These are phyloP conservation scores for Myotis brandtii DNA, from an alignment of 2,113 vertebrate species.

Conservation along the genomic window DNA sequence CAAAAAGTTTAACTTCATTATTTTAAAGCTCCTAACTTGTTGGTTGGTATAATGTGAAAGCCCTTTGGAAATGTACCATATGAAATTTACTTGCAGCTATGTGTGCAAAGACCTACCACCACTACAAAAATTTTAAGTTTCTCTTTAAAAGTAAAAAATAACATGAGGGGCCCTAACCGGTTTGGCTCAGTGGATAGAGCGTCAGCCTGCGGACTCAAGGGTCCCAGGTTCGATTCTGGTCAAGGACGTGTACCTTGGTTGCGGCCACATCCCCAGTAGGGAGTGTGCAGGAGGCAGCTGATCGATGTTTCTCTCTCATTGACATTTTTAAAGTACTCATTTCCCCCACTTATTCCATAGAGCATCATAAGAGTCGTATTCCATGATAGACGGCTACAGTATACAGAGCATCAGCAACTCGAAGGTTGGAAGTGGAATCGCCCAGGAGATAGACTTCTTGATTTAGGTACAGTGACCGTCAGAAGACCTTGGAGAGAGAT, in stretches of 20 bases:
- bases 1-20: neutral
- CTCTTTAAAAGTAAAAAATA: constrained; percentile 15
- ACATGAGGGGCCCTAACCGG: neutral
- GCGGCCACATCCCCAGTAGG: too few species aligned
- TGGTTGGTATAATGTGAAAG: neutral
- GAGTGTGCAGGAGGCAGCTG: too few species aligned
- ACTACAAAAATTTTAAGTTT: neutral
- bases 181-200: too few species aligned
- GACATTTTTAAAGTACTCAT: neutral
- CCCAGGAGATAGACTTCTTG: constrained; percentile 89
- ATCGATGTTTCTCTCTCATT: too few species aligned
- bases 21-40: neutral
- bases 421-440: constrained; percentile 92
- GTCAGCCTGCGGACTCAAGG: too few species aligned
- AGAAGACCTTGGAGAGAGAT: neutral
- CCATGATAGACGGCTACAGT: constrained; percentile 89
- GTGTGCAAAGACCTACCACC: neutral
- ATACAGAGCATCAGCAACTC: constrained; percentile 90
- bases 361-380: constrained; percentile 91
- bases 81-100: neutral
- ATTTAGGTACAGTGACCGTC: constrained; percentile 83
- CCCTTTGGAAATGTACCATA: neutral
- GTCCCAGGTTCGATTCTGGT: too few species aligned
- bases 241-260: too few species aligned
- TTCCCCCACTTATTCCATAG: constrained; percentile 73